Evolutionary conservation across 2,888 invertebrate species (phyloP).

Genomic region (Drosophila gaucha): DNA sequence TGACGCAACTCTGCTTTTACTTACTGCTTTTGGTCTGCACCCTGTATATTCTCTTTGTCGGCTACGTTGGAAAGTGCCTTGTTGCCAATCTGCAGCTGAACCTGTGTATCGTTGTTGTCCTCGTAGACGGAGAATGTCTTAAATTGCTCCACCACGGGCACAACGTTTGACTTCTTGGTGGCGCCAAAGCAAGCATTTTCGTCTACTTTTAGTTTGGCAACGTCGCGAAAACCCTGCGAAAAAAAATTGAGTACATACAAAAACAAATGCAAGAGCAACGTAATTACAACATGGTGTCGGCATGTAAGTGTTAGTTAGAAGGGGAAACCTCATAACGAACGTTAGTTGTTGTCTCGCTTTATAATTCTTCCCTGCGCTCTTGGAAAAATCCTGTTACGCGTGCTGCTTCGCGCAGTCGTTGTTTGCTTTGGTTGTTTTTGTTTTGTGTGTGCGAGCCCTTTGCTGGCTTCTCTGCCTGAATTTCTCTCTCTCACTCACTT

Average conservation of each 20-base stretch:
- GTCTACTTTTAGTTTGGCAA: conserved; percentile 61
- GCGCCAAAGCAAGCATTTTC: conserved; percentile 50
- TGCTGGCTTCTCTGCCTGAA: conserved; percentile 50
- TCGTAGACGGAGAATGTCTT: conserved; percentile 92
- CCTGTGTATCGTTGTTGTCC: conserved; percentile 84
- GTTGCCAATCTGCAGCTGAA: conserved; percentile 37
- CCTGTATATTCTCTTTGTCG: conserved; percentile 72
- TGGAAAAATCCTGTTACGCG: conserved; percentile 60
- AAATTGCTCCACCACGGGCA: conserved; percentile 89
- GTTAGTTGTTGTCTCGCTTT: conserved; percentile 28
- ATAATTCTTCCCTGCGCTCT: conserved; percentile 12
- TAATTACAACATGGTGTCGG: conserved; percentile 10
- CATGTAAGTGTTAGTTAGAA: conserved; percentile 21
- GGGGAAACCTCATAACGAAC: conserved; percentile 18
- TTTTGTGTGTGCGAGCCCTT: conserved; percentile 59
- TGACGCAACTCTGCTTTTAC: conserved; percentile 12
- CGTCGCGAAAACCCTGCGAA: conserved; percentile 76
- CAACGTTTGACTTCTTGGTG: conserved; percentile 80
- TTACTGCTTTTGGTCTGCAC: conserved; percentile 40
- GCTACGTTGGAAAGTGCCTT: conserved; percentile 31
- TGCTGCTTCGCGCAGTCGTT: conserved; percentile 21
- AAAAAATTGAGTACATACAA: conserved; percentile 8
- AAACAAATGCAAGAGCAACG: conserved; percentile 19
- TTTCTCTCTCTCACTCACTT: conserved; percentile 18
- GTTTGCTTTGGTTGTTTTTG: conserved; percentile 24